phyloP scores from a whole-genome alignment of 1,140 invertebrate species.

The Tetragnatha versicolor region DNA sequence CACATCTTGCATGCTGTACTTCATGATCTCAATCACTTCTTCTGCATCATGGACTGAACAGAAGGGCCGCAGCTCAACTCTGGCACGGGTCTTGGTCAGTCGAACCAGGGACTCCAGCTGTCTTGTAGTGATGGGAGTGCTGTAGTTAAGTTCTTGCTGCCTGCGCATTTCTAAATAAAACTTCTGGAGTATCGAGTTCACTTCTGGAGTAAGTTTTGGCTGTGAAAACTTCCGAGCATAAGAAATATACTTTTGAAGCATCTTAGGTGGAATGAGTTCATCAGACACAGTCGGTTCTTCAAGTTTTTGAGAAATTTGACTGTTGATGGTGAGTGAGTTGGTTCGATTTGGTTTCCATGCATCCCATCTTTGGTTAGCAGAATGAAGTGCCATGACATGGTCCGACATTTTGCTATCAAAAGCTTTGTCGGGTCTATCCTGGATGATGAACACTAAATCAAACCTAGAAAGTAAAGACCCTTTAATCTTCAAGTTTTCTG shows the following conservation, averaged over 20 bases:
- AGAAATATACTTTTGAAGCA: constrained; percentile 88
- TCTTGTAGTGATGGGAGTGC: constrained; percentile 79
- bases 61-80: constrained; percentile 80
- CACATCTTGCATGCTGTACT: constrained; percentile 80
- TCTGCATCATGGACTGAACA: constrained; percentile 81
- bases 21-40: constrained; percentile 86
- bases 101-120: constrained; percentile 89
- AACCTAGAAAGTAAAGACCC: constrained; percentile 88
- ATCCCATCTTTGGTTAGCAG: constrained; percentile 6
- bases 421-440: constrained; percentile 83
- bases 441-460: constrained; percentile 89
- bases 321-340: not conserved
- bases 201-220: constrained; percentile 76
- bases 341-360: not conserved
- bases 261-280: constrained; percentile 75
- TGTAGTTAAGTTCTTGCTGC: constrained; percentile 71
- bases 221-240: constrained; percentile 90
- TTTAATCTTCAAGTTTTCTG: constrained; percentile 88
- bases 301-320: constrained; percentile 12
- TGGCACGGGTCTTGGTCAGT: constrained; percentile 86
- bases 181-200: constrained; percentile 74
- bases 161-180: constrained; percentile 84
- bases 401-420: constrained; percentile 80
- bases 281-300: not conserved
- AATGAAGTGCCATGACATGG: constrained; percentile 81